Conservation (phyloP, 2,113 vertebrate species). For the Malurus elegans region DNA sequence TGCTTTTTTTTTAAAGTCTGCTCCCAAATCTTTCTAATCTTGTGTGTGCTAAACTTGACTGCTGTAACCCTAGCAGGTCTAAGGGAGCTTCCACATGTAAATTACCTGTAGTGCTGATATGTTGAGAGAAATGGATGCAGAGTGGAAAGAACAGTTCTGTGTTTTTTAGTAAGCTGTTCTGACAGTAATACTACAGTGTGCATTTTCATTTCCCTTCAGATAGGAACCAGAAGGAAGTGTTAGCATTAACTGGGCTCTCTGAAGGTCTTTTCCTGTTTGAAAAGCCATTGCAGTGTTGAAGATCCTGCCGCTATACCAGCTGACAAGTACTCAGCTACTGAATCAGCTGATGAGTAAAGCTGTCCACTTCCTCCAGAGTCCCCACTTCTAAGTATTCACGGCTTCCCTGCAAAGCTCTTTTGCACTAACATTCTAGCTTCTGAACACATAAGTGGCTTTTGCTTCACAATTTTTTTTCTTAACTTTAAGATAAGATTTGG, state of each 20-base stretch:
- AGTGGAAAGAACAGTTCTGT: neutral
- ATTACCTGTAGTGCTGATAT: neutral
- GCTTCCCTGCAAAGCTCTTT: neutral
- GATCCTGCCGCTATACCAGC: conserved; percentile 20
- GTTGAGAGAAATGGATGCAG: neutral
- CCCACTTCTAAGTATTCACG: conserved; percentile 23
- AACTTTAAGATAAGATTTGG: neutral
- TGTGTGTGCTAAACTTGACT: neutral
- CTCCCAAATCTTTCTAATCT: neutral
- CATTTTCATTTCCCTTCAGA: conserved; percentile 42
- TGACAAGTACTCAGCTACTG: conserved; percentile 55
- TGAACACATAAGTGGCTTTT: neutral
- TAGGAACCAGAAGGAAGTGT: conserved; percentile 22
- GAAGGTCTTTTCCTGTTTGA: conserved; percentile 36
- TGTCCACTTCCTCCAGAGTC: conserved; percentile 15
- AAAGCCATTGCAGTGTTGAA: conserved; percentile 44
- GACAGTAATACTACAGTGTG: neutral
- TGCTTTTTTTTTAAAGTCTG: neutral
- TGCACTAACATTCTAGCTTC: neutral
- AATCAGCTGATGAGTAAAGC: conserved; percentile 57
- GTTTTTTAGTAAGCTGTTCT: neutral
- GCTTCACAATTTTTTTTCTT: neutral
- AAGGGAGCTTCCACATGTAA: neutral
- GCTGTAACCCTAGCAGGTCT: neutral
- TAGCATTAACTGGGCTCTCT: conserved; percentile 42